Conservation (phyloP, 2,113 vertebrate genomes). For the Melanostigma gelatinosum region DNA sequence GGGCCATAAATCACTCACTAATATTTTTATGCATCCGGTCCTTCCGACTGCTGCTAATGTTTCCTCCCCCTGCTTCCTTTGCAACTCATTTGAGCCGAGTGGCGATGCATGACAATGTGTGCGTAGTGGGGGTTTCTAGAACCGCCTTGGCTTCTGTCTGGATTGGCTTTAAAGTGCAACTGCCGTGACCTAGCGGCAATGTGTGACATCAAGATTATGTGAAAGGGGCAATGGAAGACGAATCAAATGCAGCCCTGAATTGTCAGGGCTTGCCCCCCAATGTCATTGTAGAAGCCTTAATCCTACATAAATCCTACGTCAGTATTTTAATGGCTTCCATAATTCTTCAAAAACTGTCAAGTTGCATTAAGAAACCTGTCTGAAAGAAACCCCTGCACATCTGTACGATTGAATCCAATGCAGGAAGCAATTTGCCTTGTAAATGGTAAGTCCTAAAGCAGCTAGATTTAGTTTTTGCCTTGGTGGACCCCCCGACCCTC, state of each 20-base stretch:
- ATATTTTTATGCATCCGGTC: slow-evolving; percentile 71
- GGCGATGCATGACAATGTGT: slow-evolving; percentile 58
- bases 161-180: slow-evolving; percentile 56
- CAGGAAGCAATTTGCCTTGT: neutral
- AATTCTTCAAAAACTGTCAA: slow-evolving; percentile 8
- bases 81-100: slow-evolving; percentile 69
- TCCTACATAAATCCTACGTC: slow-evolving; percentile 28
- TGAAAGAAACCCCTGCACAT: no score
- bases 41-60: slow-evolving; percentile 70
- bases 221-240: slow-evolving; percentile 37
- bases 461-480: slow-evolving; percentile 6
- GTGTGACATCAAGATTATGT: slow-evolving; percentile 53
- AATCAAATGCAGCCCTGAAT: slow-evolving; percentile 46
- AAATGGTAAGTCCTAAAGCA: slow-evolving; percentile 8
- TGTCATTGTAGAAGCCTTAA: slow-evolving; percentile 2
- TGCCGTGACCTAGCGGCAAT: slow-evolving; percentile 58
- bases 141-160: slow-evolving; percentile 51
- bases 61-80: slow-evolving; percentile 67
- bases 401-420: neutral
- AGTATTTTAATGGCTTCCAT: slow-evolving; percentile 31
- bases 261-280: neutral
- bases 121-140: slow-evolving; percentile 58
- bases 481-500: slow-evolving; percentile 1
- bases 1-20: slow-evolving; percentile 75
- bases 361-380: slow-evolving; percentile 2